Evolutionary conservation across 1,140 invertebrate genomes (phyloP).

Genomic region (Protaetia brevitarsis): DNA sequence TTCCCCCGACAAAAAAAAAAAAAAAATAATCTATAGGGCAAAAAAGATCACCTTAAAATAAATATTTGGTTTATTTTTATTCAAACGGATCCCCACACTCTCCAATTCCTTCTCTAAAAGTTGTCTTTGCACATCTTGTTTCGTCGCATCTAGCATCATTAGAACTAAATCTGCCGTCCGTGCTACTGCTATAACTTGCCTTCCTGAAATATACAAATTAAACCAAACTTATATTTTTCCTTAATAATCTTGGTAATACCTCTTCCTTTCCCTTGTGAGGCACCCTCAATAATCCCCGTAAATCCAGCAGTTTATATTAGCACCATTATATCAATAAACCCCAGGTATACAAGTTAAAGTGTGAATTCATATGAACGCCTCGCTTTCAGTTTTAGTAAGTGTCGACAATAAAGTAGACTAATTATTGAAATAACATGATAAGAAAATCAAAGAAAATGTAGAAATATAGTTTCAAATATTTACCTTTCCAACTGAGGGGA

Average conservation of each 20-base stretch:
- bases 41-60: slow-evolving; percentile 82
- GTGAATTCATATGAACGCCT: slow-evolving; percentile 97
- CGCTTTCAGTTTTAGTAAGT: slow-evolving; percentile 91
- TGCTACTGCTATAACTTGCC: slow-evolving; percentile 92
- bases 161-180: slow-evolving; percentile 93
- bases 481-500: slow-evolving; percentile 93
- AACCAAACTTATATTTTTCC: not conserved
- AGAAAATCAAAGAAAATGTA: slow-evolving; percentile 10
- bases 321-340: slow-evolving; percentile 96
- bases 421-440: slow-evolving; percentile 27
- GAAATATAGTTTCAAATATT: too few relatives aligned
- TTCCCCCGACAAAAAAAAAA: too few relatives aligned
- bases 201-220: slow-evolving; percentile 30
- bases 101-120: slow-evolving; percentile 92
- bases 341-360: slow-evolving; percentile 99
- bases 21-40: not conserved
- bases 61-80: slow-evolving; percentile 93
- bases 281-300: slow-evolving; percentile 97
- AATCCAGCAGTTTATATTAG: slow-evolving; percentile 96
- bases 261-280: slow-evolving; percentile 88
- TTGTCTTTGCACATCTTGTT: slow-evolving; percentile 89
- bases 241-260: slow-evolving; percentile 54
- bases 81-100: slow-evolving; percentile 93
- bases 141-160: slow-evolving; percentile 99
- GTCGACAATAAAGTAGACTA: slow-evolving; percentile 91